Base-by-base conservation (phyloP, 1,140 invertebrate species). In the Grapholita molesta region DNA sequence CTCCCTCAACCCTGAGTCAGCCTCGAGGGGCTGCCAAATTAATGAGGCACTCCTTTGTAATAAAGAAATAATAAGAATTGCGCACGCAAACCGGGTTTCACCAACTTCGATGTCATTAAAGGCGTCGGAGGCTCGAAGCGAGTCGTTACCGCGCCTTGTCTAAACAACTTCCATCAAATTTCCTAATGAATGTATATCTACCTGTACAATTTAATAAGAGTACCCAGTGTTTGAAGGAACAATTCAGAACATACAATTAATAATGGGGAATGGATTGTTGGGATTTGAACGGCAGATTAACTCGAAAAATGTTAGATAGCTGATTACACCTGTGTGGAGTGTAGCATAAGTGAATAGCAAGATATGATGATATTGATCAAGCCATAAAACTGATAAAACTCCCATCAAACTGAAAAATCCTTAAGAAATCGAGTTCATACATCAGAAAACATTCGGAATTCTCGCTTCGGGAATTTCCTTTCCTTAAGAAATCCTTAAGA, bases 41-140 rank as follows among this genome's bases (percentile, higher is more conserved):
- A 91, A 91, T 91, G 89, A 91, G 89, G 81, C 83, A 91, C 88
- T 90, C 87, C 87, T 91, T 90, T 91, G 88, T 91, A 89, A 89
- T 91, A 91, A 91, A 90, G 89, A 91, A 89, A 91, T 91, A 90
- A 91, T 88, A 91, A 91, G 89, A 83, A 86, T 76, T 86, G 87
- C 83, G 88, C 88, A 91, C 88, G 88, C 87, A 83, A 89, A 80
- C 84, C 80, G 76, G 71, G 78, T 79, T 73, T 80, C 76, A 76
- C 83, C 73, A 83, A 82, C 78, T 83, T 84, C 82, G 84, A 84
- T 84, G 82, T 91, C 88, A 89, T 91, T 91, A 91, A 82, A 85
- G 84, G 77, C 79, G 84, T 81, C 77, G 78, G 83, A 85, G 80
- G 83, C 88, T 89, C 79, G 72, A 84, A 78, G 74, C 75, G 77